Evolutionary conservation across 2,888 invertebrate genomes (phyloP).

Genomic region (Euzophera pinguis): DNA sequence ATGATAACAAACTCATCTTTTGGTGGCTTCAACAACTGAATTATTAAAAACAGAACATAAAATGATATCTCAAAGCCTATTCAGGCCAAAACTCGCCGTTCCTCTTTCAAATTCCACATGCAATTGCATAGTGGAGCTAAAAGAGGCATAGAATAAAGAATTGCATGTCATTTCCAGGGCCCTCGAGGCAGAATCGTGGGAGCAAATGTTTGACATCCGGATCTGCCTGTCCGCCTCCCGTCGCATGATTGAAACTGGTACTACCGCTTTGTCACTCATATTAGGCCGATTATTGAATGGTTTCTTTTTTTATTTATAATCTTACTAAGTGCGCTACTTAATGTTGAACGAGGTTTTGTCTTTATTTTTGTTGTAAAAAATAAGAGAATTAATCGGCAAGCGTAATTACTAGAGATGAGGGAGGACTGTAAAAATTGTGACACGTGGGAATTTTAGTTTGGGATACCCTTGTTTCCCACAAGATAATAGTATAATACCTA

Average conservation of each 20-base stretch:
- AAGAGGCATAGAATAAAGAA: conserved; percentile 43
- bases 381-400: too few relatives aligned
- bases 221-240: conserved; percentile 40
- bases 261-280: conserved; percentile 6
- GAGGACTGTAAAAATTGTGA: too few relatives aligned
- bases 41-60: background rate
- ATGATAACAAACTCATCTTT: background rate
- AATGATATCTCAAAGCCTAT: background rate
- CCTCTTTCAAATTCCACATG: conserved; percentile 44
- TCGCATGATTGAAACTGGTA: background rate
- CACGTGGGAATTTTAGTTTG: too few relatives aligned
- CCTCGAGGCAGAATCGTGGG: conserved; percentile 51
- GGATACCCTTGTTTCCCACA: too few relatives aligned
- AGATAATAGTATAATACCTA: too few relatives aligned
- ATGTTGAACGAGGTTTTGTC: background rate
- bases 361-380: too few relatives aligned
- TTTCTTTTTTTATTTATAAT: background rate
- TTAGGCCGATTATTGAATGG: background rate
- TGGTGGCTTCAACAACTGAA: background rate
- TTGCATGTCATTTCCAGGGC: conserved; percentile 61
- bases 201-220: conserved; percentile 68
- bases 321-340: background rate
- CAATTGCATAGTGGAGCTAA: conserved; percentile 48
- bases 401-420: too few relatives aligned
- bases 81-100: conserved; percentile 15